These are phyloP conservation scores for Tenebrosternarchus preto DNA, from an alignment of 2,113 vertebrate species.

Conservation along the genomic window DNA sequence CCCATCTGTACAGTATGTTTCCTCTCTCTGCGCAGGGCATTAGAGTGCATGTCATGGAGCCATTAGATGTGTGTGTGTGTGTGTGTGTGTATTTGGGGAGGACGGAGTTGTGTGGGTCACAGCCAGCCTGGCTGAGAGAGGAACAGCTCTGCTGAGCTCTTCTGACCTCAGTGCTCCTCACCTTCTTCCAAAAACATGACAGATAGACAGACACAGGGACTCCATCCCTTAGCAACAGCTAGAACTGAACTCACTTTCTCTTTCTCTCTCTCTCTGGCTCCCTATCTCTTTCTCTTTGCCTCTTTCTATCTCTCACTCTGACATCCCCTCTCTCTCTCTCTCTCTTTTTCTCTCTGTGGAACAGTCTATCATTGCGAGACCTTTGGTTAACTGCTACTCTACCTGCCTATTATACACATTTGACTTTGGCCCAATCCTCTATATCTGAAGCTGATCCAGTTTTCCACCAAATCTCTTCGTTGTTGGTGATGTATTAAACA, in stretches of 20 bases:
- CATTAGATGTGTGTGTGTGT: background rate
- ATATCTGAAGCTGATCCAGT: background rate
- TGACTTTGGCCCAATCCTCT: background rate
- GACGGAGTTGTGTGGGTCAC: background rate
- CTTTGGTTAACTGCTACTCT: too few species aligned
- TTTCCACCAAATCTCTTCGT: slow-evolving; percentile 13
- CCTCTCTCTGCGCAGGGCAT: slow-evolving; percentile 9
- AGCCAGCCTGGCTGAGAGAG: slow-evolving; percentile 36
- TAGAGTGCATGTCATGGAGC: background rate
- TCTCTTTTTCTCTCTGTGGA: background rate
- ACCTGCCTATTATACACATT: background rate
- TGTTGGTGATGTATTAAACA: slow-evolving; percentile 40
- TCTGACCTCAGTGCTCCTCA: slow-evolving; percentile 26
- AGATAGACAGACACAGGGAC: slow-evolving; percentile 23
- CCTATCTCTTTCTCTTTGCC: background rate
- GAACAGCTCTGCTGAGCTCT: slow-evolving; percentile 35
- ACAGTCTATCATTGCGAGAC: background rate
- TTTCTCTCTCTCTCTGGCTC: background rate
- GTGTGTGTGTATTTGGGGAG: too few species aligned
- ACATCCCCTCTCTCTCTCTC: background rate
- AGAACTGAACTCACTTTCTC: background rate
- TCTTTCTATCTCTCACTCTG: background rate
- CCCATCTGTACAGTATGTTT: slow-evolving; percentile 24
- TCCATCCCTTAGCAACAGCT: slow-evolving; percentile 1
- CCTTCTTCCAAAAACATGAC: slow-evolving; percentile 43